These are phyloP conservation scores for Decapterus maruadsi DNA, from an alignment of 2,797 vertebrate species.

Conservation along the genomic window DNA sequence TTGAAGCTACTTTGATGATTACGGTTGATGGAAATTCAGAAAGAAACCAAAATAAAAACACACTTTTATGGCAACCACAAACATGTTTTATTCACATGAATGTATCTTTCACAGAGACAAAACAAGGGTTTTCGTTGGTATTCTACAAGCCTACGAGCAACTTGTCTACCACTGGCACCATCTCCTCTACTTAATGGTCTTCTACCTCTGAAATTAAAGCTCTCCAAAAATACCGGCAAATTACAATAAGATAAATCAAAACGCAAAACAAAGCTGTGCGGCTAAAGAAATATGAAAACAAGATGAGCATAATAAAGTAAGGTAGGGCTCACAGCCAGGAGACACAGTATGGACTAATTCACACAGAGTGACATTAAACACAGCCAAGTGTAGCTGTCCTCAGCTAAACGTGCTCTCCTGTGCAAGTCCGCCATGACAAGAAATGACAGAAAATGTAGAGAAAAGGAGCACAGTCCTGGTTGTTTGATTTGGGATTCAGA, in stretches of 20 bases:
- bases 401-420: conserved; percentile 53
- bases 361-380: conserved; percentile 47
- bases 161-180: conserved; percentile 65
- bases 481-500: conserved; percentile 48
- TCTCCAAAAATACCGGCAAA: conserved; percentile 53
- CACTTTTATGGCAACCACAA: conserved; percentile 72
- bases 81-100: conserved; percentile 83
- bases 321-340: conserved; percentile 31
- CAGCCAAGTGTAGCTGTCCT: conserved; percentile 49
- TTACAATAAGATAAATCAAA: conserved; percentile 74
- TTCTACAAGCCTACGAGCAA: conserved; percentile 64
- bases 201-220: conserved; percentile 69
- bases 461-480: conserved; percentile 40
- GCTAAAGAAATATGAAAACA: conserved; percentile 67
- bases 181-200: conserved; percentile 65
- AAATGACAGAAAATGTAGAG: conserved; percentile 13
- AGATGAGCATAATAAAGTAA: conserved; percentile 44
- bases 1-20: conserved; percentile 55
- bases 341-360: conserved; percentile 49
- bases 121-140: conserved; percentile 51
- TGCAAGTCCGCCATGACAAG: conserved; percentile 26
- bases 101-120: conserved; percentile 72
- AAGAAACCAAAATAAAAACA: conserved; percentile 65
- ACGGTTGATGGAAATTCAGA: conserved; percentile 35
- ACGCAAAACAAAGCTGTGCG: conserved; percentile 61